Evolutionary conservation across 1,140 invertebrate genomes (phyloP), one percentile per base, ranked within the genome.

Genomic region (Heliconius eleuchia): DNA sequence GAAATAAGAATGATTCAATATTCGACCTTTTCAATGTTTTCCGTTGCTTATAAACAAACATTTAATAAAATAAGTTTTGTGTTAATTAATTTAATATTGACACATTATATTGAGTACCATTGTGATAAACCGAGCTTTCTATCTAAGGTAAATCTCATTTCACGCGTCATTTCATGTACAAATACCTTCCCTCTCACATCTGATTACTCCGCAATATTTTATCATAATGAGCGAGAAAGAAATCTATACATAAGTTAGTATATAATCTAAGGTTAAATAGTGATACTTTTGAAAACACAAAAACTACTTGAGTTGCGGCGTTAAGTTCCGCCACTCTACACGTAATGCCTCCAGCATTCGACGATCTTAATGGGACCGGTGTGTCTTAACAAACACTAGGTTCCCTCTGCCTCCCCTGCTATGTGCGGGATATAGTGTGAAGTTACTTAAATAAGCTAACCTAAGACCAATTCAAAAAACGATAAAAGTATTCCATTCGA

Each of bases 131-230:
- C 55, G n/a, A 60, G 74, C 57, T 42, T 76, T 76, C 39, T 27
- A 76, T 70, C n/a, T 46, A 42, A 19, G 34, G 23, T 70, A 55
- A 46, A 70, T 74, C 73, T 73, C 77, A 34, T 78, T 80, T 77
- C 66, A 78, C 74, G 79, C 74, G 57, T 80, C 79, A 83, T 83
- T 82, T 76, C 78, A 30, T 77, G 77, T 50, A 75, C 81, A 74
- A 83, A 78, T 80, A 77, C 60, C 78, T 77, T 78, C 71, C 76
- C 80, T 71, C 73, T 71, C 73, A 80, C 76, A 82, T 82, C 78
- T 78, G 72, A 80, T 79, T 78, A 80, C 76, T 80, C 66, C 30
- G 71, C 66, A 73, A 66, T 74, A 70, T 66, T 80, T 73, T 73
- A 73, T 70, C 42, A 27, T 13, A 66, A 66, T 5, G 60, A 30